Conservation (phyloP, 2,113 vertebrate species). For the Chamaetylas fuelleborni region DNA sequence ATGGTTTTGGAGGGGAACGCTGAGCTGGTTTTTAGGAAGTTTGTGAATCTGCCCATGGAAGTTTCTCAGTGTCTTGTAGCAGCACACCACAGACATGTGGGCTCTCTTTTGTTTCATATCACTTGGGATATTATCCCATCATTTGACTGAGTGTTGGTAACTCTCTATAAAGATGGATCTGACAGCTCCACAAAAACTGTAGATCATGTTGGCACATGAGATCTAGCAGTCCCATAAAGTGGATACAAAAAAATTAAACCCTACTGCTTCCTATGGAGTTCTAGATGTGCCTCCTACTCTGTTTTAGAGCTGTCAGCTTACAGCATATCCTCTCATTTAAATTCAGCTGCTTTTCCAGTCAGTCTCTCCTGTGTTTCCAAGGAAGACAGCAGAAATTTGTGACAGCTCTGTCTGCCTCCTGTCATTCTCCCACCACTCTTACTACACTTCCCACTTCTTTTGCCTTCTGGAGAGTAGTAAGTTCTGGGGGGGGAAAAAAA, state of each 20-base stretch:
- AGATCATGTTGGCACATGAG: neutral
- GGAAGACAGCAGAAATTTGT: neutral
- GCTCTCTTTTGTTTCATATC: neutral
- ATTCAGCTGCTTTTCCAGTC: neutral
- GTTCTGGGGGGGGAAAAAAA: neutral
- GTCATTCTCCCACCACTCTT: neutral
- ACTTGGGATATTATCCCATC: neutral
- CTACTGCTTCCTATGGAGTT: neutral
- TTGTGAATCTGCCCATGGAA: neutral
- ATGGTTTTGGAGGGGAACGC: neutral
- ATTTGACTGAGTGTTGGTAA: neutral
- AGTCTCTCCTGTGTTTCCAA: neutral
- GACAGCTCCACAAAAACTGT: neutral
- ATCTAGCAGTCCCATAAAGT: neutral
- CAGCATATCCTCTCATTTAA: neutral
- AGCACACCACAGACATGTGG: fast-evolving
- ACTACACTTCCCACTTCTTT: neutral
- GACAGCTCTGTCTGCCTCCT: neutral
- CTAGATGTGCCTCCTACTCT: neutral
- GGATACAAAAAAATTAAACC: neutral
- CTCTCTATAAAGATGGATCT: neutral
- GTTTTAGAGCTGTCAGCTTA: neutral
- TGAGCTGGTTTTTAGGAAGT: neutral
- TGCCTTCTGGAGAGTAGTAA: neutral
- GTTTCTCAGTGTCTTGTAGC: neutral